Evolutionary conservation across 2,797 vertebrate species (phyloP), one percentile per base, ranked within the genome.

Genomic region (Acestrorhynchus altus): DNA sequence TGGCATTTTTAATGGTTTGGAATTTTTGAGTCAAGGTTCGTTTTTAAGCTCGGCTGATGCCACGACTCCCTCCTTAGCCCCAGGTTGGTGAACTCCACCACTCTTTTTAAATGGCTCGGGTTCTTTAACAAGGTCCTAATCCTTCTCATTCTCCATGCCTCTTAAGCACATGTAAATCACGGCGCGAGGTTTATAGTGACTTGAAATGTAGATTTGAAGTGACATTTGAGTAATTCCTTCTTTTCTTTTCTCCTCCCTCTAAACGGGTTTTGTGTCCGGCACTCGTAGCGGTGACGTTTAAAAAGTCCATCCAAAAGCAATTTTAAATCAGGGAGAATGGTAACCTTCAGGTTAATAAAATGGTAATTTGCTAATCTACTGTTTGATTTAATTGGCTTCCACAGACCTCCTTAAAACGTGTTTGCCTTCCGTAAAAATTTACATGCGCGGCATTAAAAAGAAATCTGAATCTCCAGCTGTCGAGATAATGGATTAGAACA

Each of bases 401-500:
- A 91, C 88, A 87, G 88, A 91, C 87, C 88, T 88, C 87, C 90
- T 92, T 64, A 89, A 77, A 92, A 90, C 80, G 78, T 90, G 88
- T 92, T 91, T 91, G 89, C 87, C 79, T 88, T 90, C 79, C 83
- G 86, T 86, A 90, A 90, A 90, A n/a, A 90, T 88, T 84, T 86
- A 90, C 90, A 89, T 87, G 89, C 86, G 89, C 88, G 87, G 86
- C 86, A 84, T 77, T 77, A 77, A 72, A 87, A 83, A 89, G 86
- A 87, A 90, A 90, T 90, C 87, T 85, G 88, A 92, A 92, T 91
- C 90, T 92, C 86, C 87, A 91, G 86, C 90, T 91, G 90, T 92
- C 92, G 89, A 85, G 90, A 92, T 92, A 92, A 93, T 92, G 90
- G 84, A 91, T 91, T 89, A 89, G 87, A 89, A 87, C 86, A 87